phyloP scores from a whole-genome alignment of 1,140 invertebrate species.

The Phymastichus coffea region DNA sequence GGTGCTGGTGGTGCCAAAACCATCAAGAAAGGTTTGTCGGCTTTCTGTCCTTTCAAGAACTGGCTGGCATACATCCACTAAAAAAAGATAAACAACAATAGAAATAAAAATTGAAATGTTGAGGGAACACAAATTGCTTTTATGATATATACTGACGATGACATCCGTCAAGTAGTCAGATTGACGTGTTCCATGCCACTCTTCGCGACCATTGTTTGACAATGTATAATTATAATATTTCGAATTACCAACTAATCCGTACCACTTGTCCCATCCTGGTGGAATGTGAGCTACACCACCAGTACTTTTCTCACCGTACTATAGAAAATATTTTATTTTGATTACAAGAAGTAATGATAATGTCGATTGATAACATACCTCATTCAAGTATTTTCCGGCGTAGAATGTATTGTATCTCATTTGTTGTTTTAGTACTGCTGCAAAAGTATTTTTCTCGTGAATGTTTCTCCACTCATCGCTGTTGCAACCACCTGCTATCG shows the following conservation, averaged over 20 bases:
- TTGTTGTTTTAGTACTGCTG: slow-evolving; percentile 61
- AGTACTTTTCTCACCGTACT: slow-evolving; percentile 64
- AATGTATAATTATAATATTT: slow-evolving; percentile 85
- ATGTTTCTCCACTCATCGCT: slow-evolving; percentile 65
- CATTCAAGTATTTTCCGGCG: slow-evolving; percentile 85
- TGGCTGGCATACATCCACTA: slow-evolving; percentile 45
- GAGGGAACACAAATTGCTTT: too few relatives aligned
- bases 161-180: slow-evolving; percentile 82
- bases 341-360: slow-evolving; percentile 7
- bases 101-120: background rate
- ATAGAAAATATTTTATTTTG: background rate
- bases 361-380: slow-evolving; percentile 53
- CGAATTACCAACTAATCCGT: slow-evolving; percentile 80
- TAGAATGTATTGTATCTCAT: slow-evolving; percentile 77
- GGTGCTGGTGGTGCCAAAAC: slow-evolving; percentile 80
- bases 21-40: slow-evolving; percentile 72
- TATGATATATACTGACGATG: slow-evolving; percentile 71
- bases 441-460: slow-evolving; percentile 69
- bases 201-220: slow-evolving; percentile 75
- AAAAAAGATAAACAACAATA: background rate
- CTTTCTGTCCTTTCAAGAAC: slow-evolving; percentile 57
- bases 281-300: slow-evolving; percentile 70
- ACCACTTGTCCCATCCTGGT: slow-evolving; percentile 79
- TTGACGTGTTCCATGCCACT: slow-evolving; percentile 56
- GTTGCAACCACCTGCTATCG: slow-evolving; percentile 74